phyloP scores from a whole-genome alignment of 2,888 invertebrate species.

The Encarsia formosa region DNA sequence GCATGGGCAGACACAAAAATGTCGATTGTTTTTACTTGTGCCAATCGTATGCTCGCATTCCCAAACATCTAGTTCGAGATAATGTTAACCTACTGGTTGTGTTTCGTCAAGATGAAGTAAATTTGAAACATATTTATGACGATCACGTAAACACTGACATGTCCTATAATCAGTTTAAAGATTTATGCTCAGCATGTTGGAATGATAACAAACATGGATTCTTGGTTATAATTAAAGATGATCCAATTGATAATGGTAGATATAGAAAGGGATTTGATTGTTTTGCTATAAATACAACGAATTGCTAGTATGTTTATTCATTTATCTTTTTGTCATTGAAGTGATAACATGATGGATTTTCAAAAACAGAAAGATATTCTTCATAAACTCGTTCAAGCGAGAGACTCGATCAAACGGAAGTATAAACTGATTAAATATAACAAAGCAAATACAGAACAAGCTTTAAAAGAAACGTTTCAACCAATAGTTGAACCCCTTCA shows the following conservation, averaged over 20 bases:
- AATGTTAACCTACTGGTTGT: conserved; percentile 43
- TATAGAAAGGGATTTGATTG: conserved; percentile 39
- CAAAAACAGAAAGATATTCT: not conserved
- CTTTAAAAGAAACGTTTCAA: not conserved
- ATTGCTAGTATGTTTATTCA: not conserved
- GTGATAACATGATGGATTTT: not conserved
- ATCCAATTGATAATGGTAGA: conserved; percentile 33
- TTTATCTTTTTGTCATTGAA: not conserved
- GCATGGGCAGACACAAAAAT: conserved; percentile 29
- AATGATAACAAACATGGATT: conserved; percentile 34
- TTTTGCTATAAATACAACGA: conserved; percentile 14
- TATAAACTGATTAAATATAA: not conserved
- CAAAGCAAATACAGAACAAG: not conserved
- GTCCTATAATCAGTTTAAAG: conserved; percentile 33
- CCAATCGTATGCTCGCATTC: not conserved
- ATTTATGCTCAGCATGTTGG: conserved; percentile 41
- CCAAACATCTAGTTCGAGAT: too few relatives aligned
- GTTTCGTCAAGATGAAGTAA: conserved; percentile 44
- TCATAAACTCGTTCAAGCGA: not conserved
- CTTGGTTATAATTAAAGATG: conserved; percentile 38
- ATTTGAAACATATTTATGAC: conserved; percentile 38
- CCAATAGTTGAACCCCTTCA: too few relatives aligned
- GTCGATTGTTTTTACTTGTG: conserved; percentile 39
- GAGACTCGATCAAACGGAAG: not conserved
- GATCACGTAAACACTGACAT: conserved; percentile 30